phyloP scores from a whole-genome alignment of 2,113 vertebrate genomes.

The Nerophis lumbriciformis region DNA sequence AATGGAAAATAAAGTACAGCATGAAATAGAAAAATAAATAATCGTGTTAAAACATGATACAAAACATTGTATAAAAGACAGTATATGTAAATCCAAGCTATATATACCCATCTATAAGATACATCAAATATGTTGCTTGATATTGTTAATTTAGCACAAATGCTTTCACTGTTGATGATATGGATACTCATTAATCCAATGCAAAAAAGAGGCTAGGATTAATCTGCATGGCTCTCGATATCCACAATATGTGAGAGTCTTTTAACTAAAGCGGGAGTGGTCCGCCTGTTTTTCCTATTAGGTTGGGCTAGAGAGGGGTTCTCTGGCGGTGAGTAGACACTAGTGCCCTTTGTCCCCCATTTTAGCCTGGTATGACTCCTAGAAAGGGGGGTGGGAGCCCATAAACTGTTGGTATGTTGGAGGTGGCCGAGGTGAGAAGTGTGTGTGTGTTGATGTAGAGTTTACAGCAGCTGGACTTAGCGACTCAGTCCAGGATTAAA shows the following conservation, averaged over 20 bases:
- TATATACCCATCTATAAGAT: too few species aligned
- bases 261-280: slow-evolving; percentile 29
- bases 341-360: slow-evolving; percentile 64
- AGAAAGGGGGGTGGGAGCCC: slow-evolving; percentile 28
- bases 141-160: too few species aligned
- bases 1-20: too few species aligned
- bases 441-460: slow-evolving; percentile 18
- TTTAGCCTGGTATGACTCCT: slow-evolving; percentile 43
- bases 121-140: too few species aligned
- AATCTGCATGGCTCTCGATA: slow-evolving; percentile 8
- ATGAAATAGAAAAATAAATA: too few species aligned
- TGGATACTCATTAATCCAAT: not conserved
- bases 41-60: too few species aligned
- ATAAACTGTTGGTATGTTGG: slow-evolving; percentile 42
- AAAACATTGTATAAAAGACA: too few species aligned
- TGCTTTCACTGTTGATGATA: too few species aligned
- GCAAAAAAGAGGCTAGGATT: not conserved
- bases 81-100: too few species aligned
- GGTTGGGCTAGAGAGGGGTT: slow-evolving; percentile 30
- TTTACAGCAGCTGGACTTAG: slow-evolving; percentile 8
- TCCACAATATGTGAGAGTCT: slow-evolving; percentile 14
- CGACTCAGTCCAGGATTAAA: slow-evolving; percentile 7
- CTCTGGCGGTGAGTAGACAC: slow-evolving; percentile 56
- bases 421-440: slow-evolving; percentile 13
- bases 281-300: slow-evolving; percentile 51